A percentile compares a stretch with the other conserved stretches of the same genome.
Conservation (phyloP, 2,888 invertebrate species). For the Unio delphinus region DNA sequence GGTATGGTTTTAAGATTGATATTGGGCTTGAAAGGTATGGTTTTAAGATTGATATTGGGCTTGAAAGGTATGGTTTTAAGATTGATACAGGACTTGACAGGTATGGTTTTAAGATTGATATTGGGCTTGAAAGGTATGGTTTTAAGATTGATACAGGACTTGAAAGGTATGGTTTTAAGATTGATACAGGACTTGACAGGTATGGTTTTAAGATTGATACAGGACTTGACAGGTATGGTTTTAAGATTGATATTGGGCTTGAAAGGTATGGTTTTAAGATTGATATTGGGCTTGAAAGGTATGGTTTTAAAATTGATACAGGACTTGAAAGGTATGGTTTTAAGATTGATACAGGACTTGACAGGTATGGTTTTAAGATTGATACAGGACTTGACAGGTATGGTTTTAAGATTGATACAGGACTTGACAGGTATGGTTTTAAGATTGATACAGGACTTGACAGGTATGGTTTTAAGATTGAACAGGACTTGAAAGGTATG, state of each 20-base stretch:
- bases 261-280: slow-evolving; percentile 77
- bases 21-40: too few species aligned
- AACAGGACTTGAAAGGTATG: slow-evolving; percentile 75
- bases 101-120: slow-evolving; percentile 82
- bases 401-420: slow-evolving; percentile 82
- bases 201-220: slow-evolving; percentile 82
- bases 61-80: slow-evolving; percentile 75
- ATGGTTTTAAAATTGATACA: slow-evolving; percentile 82
- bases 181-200: slow-evolving; percentile 80
- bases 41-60: too few species aligned
- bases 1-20: too few species aligned
- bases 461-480: slow-evolving; percentile 81
- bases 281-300: slow-evolving; percentile 77
- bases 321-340: slow-evolving; percentile 70
- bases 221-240: slow-evolving; percentile 70
- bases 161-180: slow-evolving; percentile 74
- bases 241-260: slow-evolving; percentile 83
- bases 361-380: slow-evolving; percentile 82
- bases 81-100: slow-evolving; percentile 79
- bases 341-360: slow-evolving; percentile 14
- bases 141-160: too few species aligned
- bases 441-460: slow-evolving; percentile 82
- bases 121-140: slow-evolving; percentile 68
- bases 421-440: slow-evolving; percentile 69
- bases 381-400: slow-evolving; percentile 77